These are phyloP conservation scores for Temnothorax longispinosus DNA, from an alignment of 1,140 invertebrate species.

Conservation along the genomic window DNA sequence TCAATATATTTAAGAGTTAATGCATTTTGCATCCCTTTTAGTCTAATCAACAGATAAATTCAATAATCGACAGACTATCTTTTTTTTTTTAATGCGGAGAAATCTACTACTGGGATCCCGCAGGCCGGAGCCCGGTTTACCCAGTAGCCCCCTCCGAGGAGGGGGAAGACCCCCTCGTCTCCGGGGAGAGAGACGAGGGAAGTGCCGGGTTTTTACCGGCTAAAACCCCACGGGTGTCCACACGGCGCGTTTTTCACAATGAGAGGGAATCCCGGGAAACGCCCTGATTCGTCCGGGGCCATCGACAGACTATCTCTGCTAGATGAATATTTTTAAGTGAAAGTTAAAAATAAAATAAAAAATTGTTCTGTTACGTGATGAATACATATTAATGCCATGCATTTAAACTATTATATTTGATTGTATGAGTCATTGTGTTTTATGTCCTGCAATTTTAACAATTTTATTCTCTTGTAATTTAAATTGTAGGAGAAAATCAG, in stretches of 20 bases:
- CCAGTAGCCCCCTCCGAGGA: too few species aligned
- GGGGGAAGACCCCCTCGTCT: too few species aligned
- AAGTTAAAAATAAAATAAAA: conserved; percentile 14
- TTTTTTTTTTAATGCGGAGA: too few species aligned
- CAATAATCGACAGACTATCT: too few species aligned
- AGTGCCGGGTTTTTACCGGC: too few species aligned
- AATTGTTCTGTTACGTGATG: not conserved
- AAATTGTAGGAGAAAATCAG: not conserved
- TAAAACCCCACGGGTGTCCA: too few species aligned
- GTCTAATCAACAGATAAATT: not conserved
- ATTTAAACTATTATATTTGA: not conserved
- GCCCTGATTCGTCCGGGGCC: too few species aligned
- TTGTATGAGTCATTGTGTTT: not conserved
- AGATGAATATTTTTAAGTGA: conserved; percentile 8
- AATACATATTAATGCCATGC: not conserved
- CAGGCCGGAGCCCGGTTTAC: too few species aligned
- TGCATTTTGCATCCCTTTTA: not conserved
- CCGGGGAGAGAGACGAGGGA: too few species aligned
- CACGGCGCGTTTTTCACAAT: too few species aligned
- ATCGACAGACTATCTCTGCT: not conserved
- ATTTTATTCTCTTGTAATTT: not conserved
- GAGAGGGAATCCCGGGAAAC: too few species aligned
- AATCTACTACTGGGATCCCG: too few species aligned
- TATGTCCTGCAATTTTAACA: not conserved
- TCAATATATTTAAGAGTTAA: not conserved